Conservation (phyloP, 2,888 invertebrate species). For the Tenthredo notha region DNA sequence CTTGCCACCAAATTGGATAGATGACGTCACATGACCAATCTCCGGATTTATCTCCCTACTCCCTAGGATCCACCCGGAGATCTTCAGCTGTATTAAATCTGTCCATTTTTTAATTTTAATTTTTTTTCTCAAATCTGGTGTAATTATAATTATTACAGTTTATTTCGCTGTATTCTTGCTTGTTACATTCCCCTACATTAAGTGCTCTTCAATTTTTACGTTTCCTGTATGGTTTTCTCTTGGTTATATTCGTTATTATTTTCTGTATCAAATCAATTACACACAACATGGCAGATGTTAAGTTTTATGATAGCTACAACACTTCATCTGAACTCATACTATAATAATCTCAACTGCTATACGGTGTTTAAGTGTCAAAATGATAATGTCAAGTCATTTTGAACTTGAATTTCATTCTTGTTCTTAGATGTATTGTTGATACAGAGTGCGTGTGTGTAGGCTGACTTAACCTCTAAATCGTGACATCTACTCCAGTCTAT, state of each 20-base stretch:
- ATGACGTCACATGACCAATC: background rate
- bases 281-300: constrained; percentile 7
- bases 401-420: background rate
- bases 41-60: background rate
- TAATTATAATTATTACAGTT: background rate
- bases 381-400: background rate
- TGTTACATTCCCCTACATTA: background rate
- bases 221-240: too few relatives aligned
- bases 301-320: background rate
- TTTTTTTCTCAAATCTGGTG: background rate
- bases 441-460: background rate
- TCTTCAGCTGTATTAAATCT: background rate
- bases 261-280: background rate
- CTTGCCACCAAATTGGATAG: background rate
- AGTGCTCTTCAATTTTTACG: background rate
- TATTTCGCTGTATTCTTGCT: background rate
- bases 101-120: background rate
- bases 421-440: background rate
- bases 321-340: background rate
- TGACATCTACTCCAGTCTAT: constrained; percentile 2
- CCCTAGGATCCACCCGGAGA: too few relatives aligned
- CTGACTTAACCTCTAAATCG: constrained; percentile 1
- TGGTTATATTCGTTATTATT: background rate
- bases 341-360: background rate
- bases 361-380: background rate